A percentile compares a stretch with the other conserved stretches of the same genome.
Evolutionary conservation across 2,888 invertebrate genomes (phyloP).

Genomic region (Stomorhina lunata): DNA sequence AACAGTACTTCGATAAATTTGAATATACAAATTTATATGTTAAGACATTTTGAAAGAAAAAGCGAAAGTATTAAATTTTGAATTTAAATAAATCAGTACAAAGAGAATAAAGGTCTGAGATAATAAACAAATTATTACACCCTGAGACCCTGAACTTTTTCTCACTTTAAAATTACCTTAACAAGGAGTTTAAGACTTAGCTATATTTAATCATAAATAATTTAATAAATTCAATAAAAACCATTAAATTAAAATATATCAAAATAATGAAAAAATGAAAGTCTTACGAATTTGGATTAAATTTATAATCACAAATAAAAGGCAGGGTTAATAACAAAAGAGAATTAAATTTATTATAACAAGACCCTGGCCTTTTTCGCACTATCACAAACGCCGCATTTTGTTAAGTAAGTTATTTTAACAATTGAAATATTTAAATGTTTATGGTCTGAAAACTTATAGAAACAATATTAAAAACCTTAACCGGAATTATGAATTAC

Average conservation of each 20-base stretch:
- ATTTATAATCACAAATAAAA: no score
- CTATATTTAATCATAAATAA: no score
- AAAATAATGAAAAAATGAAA: no score
- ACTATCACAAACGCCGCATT: slow-evolving; percentile 25
- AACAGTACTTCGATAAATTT: no score
- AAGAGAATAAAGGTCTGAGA: no score
- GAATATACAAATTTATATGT: background rate
- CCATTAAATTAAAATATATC: no score
- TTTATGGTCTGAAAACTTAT: background rate
- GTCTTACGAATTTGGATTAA: no score
- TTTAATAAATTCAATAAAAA: no score
- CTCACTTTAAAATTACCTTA: no score
- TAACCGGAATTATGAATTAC: slow-evolving; percentile 44
- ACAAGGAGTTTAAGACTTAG: no score
- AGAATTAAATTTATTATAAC: background rate
- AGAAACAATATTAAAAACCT: slow-evolving; percentile 17
- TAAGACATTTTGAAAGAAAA: background rate
- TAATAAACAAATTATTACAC: no score
- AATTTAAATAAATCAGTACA: slow-evolving; percentile 18
- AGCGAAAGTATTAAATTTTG: slow-evolving; percentile 45
- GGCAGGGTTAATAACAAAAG: slow-evolving; percentile 28
- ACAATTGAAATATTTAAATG: slow-evolving; percentile 26
- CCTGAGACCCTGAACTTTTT: no score
- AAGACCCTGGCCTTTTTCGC: slow-evolving; percentile 57
- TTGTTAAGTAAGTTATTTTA: background rate